These are phyloP conservation scores for Ameiurus melas DNA, from an alignment of 2,113 vertebrate species.

Conservation along the genomic window DNA sequence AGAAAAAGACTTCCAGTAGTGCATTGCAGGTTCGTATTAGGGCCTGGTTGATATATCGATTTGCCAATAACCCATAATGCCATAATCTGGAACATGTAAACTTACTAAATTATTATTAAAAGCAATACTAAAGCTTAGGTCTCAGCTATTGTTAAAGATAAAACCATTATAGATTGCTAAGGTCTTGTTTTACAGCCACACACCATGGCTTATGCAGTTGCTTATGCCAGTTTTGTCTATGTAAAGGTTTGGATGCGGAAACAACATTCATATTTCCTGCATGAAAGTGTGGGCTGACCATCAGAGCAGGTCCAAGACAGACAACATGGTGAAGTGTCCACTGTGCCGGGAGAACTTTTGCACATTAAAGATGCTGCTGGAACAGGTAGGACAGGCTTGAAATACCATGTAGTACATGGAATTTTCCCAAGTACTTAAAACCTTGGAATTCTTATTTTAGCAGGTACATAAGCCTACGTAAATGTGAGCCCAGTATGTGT, in stretches of 20 bases:
- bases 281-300: slow-evolving; percentile 72
- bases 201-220: background rate
- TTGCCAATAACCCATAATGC: background rate
- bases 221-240: background rate
- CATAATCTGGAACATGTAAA: background rate
- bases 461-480: background rate
- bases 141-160: background rate
- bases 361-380: slow-evolving; percentile 62
- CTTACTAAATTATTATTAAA: background rate
- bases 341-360: slow-evolving; percentile 70
- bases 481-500: background rate
- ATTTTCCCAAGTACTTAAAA: background rate
- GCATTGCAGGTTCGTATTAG: slow-evolving; percentile 69
- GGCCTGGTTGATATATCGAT: background rate
- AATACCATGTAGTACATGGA: background rate
- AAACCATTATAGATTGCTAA: background rate
- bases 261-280: slow-evolving; percentile 74
- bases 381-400: slow-evolving; percentile 54
- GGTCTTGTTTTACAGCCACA: background rate
- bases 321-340: slow-evolving; percentile 68
- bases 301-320: slow-evolving; percentile 53
- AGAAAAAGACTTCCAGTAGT: slow-evolving; percentile 70
- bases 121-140: background rate
- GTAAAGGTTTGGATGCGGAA: slow-evolving; percentile 73
- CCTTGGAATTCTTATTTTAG: background rate